Percentiles rank a stretch among this genome's conserved stretches.
These are phyloP conservation scores for Mercenaria mercenaria DNA, from an alignment of 1,140 invertebrate species.

Conservation along the genomic window DNA sequence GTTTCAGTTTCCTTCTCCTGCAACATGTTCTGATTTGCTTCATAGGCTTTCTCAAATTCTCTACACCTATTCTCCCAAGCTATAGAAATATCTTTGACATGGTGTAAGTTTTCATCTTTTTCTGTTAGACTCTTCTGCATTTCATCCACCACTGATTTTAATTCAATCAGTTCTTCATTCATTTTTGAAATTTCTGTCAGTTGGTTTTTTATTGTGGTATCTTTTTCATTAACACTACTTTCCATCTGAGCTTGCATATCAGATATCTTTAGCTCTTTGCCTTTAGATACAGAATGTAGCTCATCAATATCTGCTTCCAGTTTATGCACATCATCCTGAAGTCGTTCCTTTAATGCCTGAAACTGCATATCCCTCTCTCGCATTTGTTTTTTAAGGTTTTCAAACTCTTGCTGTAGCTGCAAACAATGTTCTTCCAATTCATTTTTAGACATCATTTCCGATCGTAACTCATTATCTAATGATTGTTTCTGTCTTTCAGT, in stretches of 20 bases:
- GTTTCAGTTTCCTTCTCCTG: constrained; percentile 29
- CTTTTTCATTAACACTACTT: background rate
- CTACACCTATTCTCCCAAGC: constrained; percentile 49
- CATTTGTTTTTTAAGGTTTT: background rate
- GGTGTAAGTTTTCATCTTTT: constrained; percentile 18
- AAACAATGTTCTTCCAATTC: background rate
- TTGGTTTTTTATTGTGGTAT: background rate
- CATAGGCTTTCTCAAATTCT: constrained; percentile 30
- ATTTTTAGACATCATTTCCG: background rate
- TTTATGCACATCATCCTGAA: background rate
- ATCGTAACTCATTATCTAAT: background rate
- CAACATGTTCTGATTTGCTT: background rate
- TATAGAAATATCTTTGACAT: constrained; percentile 14
- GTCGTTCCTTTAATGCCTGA: background rate
- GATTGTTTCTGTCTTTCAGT: background rate
- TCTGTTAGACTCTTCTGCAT: background rate
- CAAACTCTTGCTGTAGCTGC: background rate
- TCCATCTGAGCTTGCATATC: background rate
- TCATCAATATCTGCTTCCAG: background rate
- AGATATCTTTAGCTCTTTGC: background rate
- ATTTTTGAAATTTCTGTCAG: background rate
- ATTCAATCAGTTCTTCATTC: background rate
- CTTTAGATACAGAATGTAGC: background rate
- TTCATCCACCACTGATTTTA: background rate
- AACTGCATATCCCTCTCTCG: background rate